A percentile compares a stretch with the other conserved stretches of the same genome.
These are phyloP conservation scores for Unio delphinus DNA, from an alignment of 2,888 invertebrate genomes.

Conservation along the genomic window DNA sequence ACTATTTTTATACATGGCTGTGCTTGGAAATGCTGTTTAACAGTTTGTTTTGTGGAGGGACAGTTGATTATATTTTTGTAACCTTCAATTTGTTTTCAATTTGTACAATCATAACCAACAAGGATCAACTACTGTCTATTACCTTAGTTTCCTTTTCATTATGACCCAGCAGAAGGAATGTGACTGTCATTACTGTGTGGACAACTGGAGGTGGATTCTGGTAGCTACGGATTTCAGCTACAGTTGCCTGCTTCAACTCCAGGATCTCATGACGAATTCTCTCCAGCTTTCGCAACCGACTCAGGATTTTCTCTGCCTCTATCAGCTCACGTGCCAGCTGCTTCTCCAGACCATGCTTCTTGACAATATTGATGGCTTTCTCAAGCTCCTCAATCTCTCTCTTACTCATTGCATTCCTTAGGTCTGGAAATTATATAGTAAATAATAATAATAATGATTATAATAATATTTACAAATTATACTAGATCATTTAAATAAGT, in stretches of 20 bases:
- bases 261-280: constrained; percentile 57
- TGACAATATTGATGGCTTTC: constrained; percentile 62
- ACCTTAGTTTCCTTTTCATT: constrained; percentile 68
- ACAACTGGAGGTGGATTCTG: constrained; percentile 65
- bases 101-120: too few relatives aligned
- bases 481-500: background rate
- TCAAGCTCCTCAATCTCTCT: constrained; percentile 62
- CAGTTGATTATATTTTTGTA: too few relatives aligned
- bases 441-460: too few relatives aligned
- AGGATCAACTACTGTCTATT: background rate
- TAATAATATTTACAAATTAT: background rate
- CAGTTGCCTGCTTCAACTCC: constrained; percentile 67
- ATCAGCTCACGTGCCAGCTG: constrained; percentile 60
- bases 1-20: too few relatives aligned
- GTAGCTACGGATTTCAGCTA: constrained; percentile 69
- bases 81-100: too few relatives aligned
- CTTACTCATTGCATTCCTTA: constrained; percentile 60
- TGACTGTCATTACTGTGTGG: constrained; percentile 67
- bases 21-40: too few relatives aligned
- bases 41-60: too few relatives aligned
- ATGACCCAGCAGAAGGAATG: constrained; percentile 65
- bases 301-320: constrained; percentile 58
- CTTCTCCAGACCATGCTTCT: constrained; percentile 62
- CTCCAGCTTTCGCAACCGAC: constrained; percentile 51
- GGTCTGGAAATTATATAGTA: constrained; percentile 36